Evolutionary conservation across 2,797 vertebrate genomes (phyloP).

Genomic region (Paguma larvata): DNA sequence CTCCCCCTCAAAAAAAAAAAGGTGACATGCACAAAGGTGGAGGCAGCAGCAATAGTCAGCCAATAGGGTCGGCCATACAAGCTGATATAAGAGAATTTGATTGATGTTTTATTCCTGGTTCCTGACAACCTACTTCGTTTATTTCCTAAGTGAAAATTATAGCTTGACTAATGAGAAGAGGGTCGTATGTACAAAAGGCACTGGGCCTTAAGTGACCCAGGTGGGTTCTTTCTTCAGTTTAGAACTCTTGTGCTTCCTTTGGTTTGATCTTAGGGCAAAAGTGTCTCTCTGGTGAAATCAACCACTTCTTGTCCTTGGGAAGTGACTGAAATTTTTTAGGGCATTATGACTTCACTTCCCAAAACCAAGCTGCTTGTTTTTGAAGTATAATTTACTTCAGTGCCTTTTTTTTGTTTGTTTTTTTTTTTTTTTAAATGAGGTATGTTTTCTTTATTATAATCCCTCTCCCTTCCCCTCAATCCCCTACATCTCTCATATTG

Average conservation of each 20-base stretch:
- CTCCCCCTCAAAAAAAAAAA: no score
- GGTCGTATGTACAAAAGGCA: background rate
- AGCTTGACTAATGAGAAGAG: slow-evolving; percentile 26
- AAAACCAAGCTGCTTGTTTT: background rate
- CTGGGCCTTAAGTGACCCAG: slow-evolving; percentile 4
- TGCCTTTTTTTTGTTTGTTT: background rate
- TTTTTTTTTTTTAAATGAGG: background rate
- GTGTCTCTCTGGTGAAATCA: slow-evolving; percentile 59
- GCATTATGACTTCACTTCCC: slow-evolving; percentile 19
- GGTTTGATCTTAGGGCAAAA: slow-evolving; percentile 50
- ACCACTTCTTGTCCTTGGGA: slow-evolving; percentile 41
- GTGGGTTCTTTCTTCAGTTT: background rate
- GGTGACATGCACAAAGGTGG: background rate
- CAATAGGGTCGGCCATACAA: fast-evolving
- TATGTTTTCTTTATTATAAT: background rate
- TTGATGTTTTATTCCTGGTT: background rate
- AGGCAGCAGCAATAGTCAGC: background rate
- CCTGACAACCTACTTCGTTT: background rate
- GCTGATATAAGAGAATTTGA: background rate
- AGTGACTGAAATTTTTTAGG: slow-evolving; percentile 54
- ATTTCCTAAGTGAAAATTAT: slow-evolving; percentile 5
- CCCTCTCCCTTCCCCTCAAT: fast-evolving
- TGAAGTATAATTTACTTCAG: background rate
- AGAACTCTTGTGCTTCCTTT: slow-evolving; percentile 35
- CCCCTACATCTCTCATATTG: background rate